phyloP scores from a whole-genome alignment of 2,113 vertebrate genomes.

The Hylia prasina region DNA sequence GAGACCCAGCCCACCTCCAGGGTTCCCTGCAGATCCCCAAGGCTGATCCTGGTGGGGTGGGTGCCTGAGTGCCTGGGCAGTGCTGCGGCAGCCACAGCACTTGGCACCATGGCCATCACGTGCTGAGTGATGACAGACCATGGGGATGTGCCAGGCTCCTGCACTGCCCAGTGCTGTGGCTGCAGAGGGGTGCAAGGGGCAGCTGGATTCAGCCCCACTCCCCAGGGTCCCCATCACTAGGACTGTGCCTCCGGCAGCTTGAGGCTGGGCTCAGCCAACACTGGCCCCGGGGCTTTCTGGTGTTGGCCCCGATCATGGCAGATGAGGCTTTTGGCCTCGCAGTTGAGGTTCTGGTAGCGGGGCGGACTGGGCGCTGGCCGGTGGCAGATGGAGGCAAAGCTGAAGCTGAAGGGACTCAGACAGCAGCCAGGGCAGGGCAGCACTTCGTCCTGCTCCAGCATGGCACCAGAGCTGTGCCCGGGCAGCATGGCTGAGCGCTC shows the following conservation, averaged over 20 bases:
- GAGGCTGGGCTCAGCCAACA: slow-evolving; percentile 73
- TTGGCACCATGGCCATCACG: not conserved
- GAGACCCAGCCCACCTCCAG: not conserved
- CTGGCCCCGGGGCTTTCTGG: slow-evolving; percentile 15
- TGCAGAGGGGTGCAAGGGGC: not conserved
- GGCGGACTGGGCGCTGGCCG: slow-evolving; percentile 73
- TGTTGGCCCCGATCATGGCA: slow-evolving; percentile 63
- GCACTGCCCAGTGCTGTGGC: not conserved
- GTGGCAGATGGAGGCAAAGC: slow-evolving; percentile 83
- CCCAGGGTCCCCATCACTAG: slow-evolving; percentile 30
- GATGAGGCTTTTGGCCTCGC: slow-evolving; percentile 79
- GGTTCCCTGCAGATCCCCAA: not conserved
- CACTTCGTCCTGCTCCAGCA: slow-evolving; percentile 82
- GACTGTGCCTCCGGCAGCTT: slow-evolving; percentile 86
- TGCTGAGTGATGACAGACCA: rapidly evolving
- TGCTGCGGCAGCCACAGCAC: rapidly evolving
- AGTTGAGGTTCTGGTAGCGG: slow-evolving; percentile 84
- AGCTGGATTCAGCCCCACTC: not conserved
- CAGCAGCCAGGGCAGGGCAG: slow-evolving; percentile 88
- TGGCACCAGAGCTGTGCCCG: slow-evolving; percentile 13
- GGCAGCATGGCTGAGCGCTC: slow-evolving; percentile 48
- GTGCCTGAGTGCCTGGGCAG: not conserved
- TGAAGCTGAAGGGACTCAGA: slow-evolving; percentile 78
- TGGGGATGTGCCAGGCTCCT: not conserved
- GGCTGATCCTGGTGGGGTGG: not conserved